These are phyloP conservation scores for Lynx canadensis DNA, from an alignment of 2,113 vertebrate species.

Conservation along the genomic window DNA sequence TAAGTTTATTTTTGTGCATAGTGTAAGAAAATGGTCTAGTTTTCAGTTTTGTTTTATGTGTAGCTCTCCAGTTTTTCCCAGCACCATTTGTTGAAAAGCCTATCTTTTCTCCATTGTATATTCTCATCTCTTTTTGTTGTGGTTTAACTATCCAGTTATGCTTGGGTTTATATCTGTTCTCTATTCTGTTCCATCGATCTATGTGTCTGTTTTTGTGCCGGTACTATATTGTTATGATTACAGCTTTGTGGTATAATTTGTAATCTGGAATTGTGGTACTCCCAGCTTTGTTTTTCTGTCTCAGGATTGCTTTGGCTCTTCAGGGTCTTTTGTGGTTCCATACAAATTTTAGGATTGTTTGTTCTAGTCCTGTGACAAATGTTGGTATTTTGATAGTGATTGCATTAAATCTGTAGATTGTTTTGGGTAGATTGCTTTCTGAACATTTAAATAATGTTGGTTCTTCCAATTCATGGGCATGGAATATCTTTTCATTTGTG, in stretches of 20 bases:
- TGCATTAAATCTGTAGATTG: background rate
- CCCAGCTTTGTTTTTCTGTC: background rate
- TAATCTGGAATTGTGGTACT: background rate
- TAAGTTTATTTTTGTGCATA: background rate
- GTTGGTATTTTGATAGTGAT: background rate
- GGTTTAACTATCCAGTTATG: background rate
- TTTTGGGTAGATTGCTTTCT: background rate
- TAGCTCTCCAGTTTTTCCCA: background rate
- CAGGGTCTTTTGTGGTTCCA: background rate
- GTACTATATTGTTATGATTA: background rate
- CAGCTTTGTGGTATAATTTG: background rate
- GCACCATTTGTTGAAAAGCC: background rate
- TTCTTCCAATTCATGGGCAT: background rate
- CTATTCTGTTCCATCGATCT: background rate
- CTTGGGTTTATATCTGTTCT: background rate
- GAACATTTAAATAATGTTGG: background rate
- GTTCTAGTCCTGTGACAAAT: background rate
- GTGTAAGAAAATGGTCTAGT: background rate
- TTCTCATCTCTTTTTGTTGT: background rate
- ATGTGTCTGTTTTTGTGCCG: background rate
- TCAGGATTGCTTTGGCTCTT: background rate
- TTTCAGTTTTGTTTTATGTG: background rate
- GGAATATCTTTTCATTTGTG: background rate
- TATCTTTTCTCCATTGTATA: background rate
- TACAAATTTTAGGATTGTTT: background rate